Base-by-base conservation (phyloP, 1,140 invertebrate species). In the Popillia japonica region DNA sequence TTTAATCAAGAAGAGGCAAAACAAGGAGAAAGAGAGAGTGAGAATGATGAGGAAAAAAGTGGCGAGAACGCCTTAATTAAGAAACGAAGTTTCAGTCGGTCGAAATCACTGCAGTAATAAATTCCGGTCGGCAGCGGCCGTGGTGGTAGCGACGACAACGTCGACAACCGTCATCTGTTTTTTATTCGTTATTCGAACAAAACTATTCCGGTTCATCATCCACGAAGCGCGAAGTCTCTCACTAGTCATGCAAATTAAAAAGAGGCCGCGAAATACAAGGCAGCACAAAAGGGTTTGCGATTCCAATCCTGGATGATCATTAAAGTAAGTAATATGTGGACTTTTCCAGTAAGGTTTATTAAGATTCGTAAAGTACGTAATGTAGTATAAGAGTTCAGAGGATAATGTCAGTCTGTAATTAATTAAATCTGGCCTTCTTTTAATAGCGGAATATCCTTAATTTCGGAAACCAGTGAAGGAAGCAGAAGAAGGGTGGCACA, bases 201-300 rank as follows among this genome's bases (percentile, higher is more conserved):
- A 34, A 68, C 61, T 68, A 68, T 68, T 68, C 61, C 61, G 61
- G 61, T 68, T 68, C 22, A 22, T 68, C 61, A 68, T 68, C 4
- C 61, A n/a, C 48, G 3, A 10, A 14, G 22, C 61, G 61, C 22
- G 61, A 68, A 22, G 8, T 34, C 61, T 34, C 27, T 27, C 22
- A 27, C 9, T 22, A 17, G 22, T 23, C 22, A 68, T 27, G 22
- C 9, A 9, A 68, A 22, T 68, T 68, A 68, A 27, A 68, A 34
- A 34, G 14, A 34, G 61, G 0, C 20, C 8, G 22, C 61, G 22
- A 9, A 34, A 2, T 9, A 22, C 17, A 68, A 22, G 7, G 20
- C 22, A 8, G 8, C 3, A 27, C 17, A 68, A 27, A 7, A 8
- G 27, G 11, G 20, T 34, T 68, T 11, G 3, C 11, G 20, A 68